phyloP scores from a whole-genome alignment of 2,888 invertebrate genomes.

The Apamea monoglypha region DNA sequence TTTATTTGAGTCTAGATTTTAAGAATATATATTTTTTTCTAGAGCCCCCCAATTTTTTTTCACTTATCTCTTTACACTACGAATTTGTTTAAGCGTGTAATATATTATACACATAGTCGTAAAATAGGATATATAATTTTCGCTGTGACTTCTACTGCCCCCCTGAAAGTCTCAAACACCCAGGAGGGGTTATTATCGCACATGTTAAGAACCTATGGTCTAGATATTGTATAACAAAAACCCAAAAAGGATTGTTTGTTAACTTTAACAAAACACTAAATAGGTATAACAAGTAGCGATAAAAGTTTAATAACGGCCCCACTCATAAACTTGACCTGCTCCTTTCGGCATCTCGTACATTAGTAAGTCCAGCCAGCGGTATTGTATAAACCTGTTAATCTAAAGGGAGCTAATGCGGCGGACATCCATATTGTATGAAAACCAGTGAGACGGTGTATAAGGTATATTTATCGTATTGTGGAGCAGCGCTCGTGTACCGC shows the following conservation, averaged over 20 bases:
- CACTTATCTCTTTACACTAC: not conserved
- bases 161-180: not conserved
- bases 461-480: conserved; percentile 79
- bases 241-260: not conserved
- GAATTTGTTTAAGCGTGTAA: not conserved
- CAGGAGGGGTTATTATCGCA: not conserved
- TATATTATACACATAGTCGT: not conserved
- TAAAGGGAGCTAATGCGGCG: conserved; percentile 81
- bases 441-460: conserved; percentile 69
- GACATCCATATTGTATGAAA: conserved; percentile 80
- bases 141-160: not conserved
- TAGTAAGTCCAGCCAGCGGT: conserved; percentile 79
- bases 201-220: not conserved
- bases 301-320: conserved; percentile 24
- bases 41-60: no score
- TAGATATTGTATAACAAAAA: not conserved
- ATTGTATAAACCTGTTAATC: conserved; percentile 80
- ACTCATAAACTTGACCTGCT: conserved; percentile 35
- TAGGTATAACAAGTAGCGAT: conserved; percentile 1
- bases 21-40: no score
- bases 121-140: not conserved
- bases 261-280: not conserved
- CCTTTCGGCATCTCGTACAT: conserved; percentile 73
- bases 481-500: conserved; percentile 60
- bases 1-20: no score